Evolutionary conservation across 2,797 vertebrate species (phyloP).

Genomic region (Hafferia zeledoni): DNA sequence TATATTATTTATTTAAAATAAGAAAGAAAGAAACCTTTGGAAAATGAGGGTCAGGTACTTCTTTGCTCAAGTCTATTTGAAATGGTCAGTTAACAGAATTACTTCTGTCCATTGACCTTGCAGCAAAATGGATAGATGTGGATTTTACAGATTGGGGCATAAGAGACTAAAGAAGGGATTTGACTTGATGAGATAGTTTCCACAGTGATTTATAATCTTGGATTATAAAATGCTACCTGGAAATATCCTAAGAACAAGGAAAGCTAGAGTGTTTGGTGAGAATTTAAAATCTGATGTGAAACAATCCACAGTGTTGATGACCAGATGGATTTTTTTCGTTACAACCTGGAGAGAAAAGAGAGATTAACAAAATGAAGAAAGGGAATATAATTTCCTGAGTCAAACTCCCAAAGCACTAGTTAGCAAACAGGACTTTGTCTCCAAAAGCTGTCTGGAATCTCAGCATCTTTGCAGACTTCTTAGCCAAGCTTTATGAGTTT

Average conservation of each 20-base stretch:
- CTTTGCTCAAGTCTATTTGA: background rate
- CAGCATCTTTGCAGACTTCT: background rate
- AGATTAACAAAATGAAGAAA: conserved; percentile 5
- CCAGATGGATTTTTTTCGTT: background rate
- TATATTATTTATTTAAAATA: background rate
- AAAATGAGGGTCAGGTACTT: background rate
- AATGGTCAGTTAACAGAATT: background rate
- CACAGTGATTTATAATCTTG: background rate
- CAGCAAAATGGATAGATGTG: background rate
- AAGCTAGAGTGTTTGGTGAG: background rate
- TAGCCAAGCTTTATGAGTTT: conserved; percentile 18
- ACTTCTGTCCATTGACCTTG: background rate
- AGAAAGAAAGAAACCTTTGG: background rate
- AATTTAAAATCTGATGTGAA: background rate
- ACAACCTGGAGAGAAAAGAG: background rate
- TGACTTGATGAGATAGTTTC: background rate
- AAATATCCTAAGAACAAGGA: background rate
- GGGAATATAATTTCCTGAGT: conserved; percentile 39
- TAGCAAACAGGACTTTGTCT: background rate
- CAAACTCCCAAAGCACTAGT: background rate
- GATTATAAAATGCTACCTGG: background rate
- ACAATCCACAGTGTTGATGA: background rate
- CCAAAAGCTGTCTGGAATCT: conserved; percentile 33
- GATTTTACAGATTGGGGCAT: background rate
- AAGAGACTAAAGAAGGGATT: background rate